Evolutionary conservation across 2,113 vertebrate species (phyloP), one percentile per base, ranked within the genome.

Genomic region (Rafetus swinhoei): DNA sequence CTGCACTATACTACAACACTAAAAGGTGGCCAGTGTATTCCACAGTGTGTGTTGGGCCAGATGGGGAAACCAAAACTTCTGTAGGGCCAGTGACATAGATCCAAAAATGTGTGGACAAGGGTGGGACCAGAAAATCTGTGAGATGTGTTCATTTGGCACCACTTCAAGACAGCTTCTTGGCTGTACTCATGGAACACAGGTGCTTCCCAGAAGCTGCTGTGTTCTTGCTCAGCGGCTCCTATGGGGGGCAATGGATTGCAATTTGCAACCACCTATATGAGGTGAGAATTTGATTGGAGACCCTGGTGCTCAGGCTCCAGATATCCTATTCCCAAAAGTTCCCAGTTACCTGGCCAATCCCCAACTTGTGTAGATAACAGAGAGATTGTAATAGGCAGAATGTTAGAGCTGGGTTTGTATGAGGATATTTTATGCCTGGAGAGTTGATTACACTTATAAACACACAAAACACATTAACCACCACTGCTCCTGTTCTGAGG

Each of bases 231-330:
- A 0, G 74, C 21, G 0, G 3, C 93, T 83, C 85, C 3, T 74
- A 80, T 82, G 45, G 72, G 88, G 93, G 95, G 82, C 60, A 85
- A 88, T 85, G 57, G 86, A 92, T 59, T 86, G 90, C 81, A 96
- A 97, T 97, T 96, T 97, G 85, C 95, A 95, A 56, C 86, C 84
- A 92, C 87, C 84, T 84, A 3, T 81, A 87, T 93, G 65, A 95
- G 93, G 92, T 95, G 96, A 96, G 95, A 96, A 95, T 96, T 95
- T 94, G 92, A 86, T 95, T 56, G 83, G 94, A 91, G 18, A 25
- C 87, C 93, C 92, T 94, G 92, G 93, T 95, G 92, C 60, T 93
- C 76, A 91, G 85, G 86, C 85, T 74, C 29, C 53, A 27, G 65
- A 87, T 91, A 82, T 90, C 54, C 12, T 86, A 18, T 79, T 88